phyloP scores from a whole-genome alignment of 1,140 invertebrate species.

The Drosophila ironensis region DNA sequence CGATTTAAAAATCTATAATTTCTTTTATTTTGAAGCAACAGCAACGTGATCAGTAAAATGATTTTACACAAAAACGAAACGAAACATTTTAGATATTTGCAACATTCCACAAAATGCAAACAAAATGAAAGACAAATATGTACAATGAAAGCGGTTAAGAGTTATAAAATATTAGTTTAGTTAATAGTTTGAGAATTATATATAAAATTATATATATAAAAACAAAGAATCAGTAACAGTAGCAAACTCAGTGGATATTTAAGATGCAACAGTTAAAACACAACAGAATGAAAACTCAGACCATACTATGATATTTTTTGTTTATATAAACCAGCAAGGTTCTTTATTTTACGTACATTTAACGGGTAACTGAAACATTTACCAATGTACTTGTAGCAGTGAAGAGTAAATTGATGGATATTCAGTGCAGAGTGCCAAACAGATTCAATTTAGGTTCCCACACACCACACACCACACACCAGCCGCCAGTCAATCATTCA shows the following conservation, averaged over 20 bases:
- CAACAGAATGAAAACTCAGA: constrained; percentile 57
- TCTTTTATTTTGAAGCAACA: constrained; percentile 45
- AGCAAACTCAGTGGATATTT: constrained; percentile 72
- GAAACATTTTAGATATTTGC: constrained; percentile 46
- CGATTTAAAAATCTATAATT: constrained; percentile 50
- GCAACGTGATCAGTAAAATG: constrained; percentile 78
- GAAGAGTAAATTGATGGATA: background rate
- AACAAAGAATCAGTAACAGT: constrained; percentile 33
- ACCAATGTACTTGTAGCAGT: background rate
- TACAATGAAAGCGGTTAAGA: constrained; percentile 57
- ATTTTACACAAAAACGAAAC: constrained; percentile 59
- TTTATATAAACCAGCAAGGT: constrained; percentile 19
- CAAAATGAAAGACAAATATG: constrained; percentile 57
- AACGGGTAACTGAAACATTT: no score
- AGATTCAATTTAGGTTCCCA: constrained; percentile 11
- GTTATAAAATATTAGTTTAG: constrained; percentile 15
- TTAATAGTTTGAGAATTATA: constrained; percentile 2
- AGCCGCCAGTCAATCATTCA: background rate
- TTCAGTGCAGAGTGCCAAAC: constrained; percentile 25
- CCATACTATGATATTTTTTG: constrained; percentile 69
- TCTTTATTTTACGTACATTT: background rate
- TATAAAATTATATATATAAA: constrained; percentile 20
- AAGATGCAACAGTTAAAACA: constrained; percentile 9
- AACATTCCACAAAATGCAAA: constrained; percentile 53
- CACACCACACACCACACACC: no score